A percentile compares a stretch with the other conserved stretches of the same genome.
These are phyloP conservation scores for Panagrolaimus sp. DNA, from an alignment of 1,140 invertebrate species.

Conservation along the genomic window DNA sequence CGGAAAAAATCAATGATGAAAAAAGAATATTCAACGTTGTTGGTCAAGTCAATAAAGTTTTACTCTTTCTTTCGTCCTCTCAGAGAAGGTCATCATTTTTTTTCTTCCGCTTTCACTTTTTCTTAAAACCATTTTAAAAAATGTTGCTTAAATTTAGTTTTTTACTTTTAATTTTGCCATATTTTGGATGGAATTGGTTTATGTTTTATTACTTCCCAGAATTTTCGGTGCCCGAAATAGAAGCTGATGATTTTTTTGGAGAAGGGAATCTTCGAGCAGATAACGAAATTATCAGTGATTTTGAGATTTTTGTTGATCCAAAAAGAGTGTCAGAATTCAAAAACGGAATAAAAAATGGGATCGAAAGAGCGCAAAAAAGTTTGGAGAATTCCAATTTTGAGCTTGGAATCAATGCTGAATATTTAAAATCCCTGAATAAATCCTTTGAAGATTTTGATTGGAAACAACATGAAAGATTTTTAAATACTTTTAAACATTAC, in stretches of 20 bases:
- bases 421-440: slow-evolving; percentile 32
- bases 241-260: slow-evolving; percentile 21
- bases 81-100: no score
- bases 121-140: no score
- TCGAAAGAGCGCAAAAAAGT: not conserved
- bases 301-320: slow-evolving; percentile 9
- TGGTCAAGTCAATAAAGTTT: no score
- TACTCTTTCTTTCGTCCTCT: no score
- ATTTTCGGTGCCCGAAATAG: not conserved
- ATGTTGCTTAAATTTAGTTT: no score
- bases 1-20: no score
- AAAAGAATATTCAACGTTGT: no score
- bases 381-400: slow-evolving; percentile 18
- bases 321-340: not conserved
- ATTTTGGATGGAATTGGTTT: not conserved
- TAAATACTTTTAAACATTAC: slow-evolving; percentile 44
- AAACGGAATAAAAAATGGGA: not conserved
- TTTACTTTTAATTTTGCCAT: not conserved
- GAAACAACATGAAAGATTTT: slow-evolving; percentile 43
- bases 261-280: slow-evolving; percentile 8
- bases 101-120: no score
- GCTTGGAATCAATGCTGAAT: slow-evolving; percentile 21
- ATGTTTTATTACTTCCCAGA: not conserved
- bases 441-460: slow-evolving; percentile 37
- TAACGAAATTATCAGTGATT: slow-evolving; percentile 4